Evolutionary conservation across 2,113 vertebrate species (phyloP).

Genomic region (Pachypanchax playfairii): DNA sequence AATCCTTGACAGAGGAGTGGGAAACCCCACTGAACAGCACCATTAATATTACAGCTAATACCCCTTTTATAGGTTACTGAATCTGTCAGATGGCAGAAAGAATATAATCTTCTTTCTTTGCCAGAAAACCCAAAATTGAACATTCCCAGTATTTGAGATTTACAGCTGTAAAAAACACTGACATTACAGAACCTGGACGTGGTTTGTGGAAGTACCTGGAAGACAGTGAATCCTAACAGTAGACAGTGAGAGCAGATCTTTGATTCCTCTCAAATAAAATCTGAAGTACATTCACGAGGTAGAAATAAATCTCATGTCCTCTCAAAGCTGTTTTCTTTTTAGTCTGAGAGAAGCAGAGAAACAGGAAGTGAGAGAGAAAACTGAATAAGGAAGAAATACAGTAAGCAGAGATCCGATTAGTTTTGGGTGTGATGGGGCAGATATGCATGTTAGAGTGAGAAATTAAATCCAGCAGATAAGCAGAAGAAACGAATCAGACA

Average conservation of each 20-base stretch:
- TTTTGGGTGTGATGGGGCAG: conserved; percentile 39
- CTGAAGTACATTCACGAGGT: conserved; percentile 9
- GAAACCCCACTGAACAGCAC: background rate
- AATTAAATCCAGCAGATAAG: conserved; percentile 39
- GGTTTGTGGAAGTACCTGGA: conserved; percentile 2
- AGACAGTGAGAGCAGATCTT: conserved; percentile 8
- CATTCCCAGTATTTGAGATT: background rate
- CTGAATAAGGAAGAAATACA: conserved; percentile 9
- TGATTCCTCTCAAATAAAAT: conserved; percentile 33
- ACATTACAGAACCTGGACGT: too few relatives aligned
- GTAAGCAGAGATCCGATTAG: conserved; percentile 53
- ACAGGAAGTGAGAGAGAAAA: background rate
- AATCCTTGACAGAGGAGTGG: background rate
- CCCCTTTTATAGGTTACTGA: background rate
- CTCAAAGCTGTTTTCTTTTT: too few relatives aligned
- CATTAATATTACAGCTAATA: too few relatives aligned
- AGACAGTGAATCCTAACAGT: background rate
- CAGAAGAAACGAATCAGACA: conserved; percentile 35
- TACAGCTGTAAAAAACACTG: background rate
- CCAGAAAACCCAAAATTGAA: too few relatives aligned
- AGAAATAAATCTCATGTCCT: too few relatives aligned
- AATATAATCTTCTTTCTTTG: background rate
- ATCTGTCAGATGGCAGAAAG: background rate
- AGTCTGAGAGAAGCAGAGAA: background rate
- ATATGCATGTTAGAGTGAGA: conserved; percentile 46